These are phyloP conservation scores for Sinentomon sp. DNA, from an alignment of 2,888 invertebrate species.

Conservation along the genomic window DNA sequence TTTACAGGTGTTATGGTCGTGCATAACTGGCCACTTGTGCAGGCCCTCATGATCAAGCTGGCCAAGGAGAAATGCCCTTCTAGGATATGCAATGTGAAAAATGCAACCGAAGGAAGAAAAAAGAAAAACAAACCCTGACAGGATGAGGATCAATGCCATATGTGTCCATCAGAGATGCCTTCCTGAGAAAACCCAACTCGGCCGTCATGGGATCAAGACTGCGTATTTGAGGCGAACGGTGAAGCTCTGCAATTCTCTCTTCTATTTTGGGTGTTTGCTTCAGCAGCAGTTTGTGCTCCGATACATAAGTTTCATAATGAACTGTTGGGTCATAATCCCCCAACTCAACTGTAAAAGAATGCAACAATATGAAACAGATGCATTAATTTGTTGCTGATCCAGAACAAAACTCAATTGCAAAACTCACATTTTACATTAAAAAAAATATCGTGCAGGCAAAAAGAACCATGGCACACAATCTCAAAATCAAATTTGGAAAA, in stretches of 20 bases:
- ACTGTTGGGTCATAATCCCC: conserved; percentile 77
- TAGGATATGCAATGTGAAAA: too few relatives aligned
- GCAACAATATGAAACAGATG: neutral
- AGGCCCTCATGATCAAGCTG: too few relatives aligned
- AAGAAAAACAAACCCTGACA: conserved; percentile 45
- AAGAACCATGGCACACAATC: too few relatives aligned
- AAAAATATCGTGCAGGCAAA: too few relatives aligned
- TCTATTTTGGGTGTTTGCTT: conserved; percentile 80
- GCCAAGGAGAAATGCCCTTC: too few relatives aligned
- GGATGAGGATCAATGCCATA: conserved; percentile 95
- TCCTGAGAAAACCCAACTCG: conserved; percentile 67
- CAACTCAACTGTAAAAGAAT: conserved; percentile 44
- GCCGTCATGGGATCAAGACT: conserved; percentile 64
- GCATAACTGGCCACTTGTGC: too few relatives aligned
- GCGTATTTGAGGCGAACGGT: conserved; percentile 57
- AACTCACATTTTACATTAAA: too few relatives aligned
- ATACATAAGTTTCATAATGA: conserved; percentile 65
- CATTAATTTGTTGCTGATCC: too few relatives aligned
- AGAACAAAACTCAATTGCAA: too few relatives aligned
- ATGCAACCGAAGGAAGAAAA: too few relatives aligned
- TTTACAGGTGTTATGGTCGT: too few relatives aligned
- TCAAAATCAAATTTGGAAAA: too few relatives aligned
- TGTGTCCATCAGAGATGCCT: conserved; percentile 72
- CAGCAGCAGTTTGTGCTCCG: conserved; percentile 64
- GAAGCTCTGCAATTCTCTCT: conserved; percentile 72